Evolutionary conservation across 2,113 vertebrate genomes (phyloP).

Genomic region (Neomonachus schauinslandi): DNA sequence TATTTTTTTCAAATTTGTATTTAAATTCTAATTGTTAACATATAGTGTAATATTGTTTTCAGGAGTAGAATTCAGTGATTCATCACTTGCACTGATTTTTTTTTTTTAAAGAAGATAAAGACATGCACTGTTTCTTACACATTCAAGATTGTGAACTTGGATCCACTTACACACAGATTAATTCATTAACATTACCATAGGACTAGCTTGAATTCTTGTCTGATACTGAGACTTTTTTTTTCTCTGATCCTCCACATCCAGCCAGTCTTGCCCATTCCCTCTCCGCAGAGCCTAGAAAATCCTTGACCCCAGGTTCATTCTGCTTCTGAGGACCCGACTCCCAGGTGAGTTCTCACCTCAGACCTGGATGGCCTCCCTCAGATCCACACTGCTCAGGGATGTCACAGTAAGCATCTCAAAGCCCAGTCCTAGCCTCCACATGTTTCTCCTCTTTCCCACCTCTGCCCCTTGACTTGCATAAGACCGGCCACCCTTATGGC

Average conservation of each 20-base stretch:
- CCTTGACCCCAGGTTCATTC: not conserved
- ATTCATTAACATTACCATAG: not conserved
- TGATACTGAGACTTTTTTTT: not conserved
- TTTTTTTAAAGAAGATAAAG: not conserved
- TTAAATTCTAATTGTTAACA: not conserved
- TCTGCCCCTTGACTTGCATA: not conserved
- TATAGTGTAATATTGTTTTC: not conserved
- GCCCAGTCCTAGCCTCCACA: not conserved
- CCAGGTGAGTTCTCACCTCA: not conserved
- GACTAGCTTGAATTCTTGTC: not conserved
- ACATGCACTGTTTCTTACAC: not conserved
- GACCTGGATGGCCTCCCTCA: not conserved
- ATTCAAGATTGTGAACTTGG: not conserved
- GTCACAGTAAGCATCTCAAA: not conserved
- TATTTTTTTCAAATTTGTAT: not conserved
- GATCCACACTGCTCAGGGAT: not conserved
- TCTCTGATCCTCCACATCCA: not conserved
- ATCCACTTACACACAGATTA: not conserved
- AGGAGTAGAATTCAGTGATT: not conserved
- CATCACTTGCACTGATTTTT: not conserved
- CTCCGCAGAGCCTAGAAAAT: no score
- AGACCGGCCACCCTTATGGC: no score
- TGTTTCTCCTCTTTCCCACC: rapidly evolving
- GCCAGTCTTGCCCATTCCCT: not conserved
- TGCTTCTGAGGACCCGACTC: not conserved